Conservation (phyloP, 2,797 vertebrate genomes). For the Phrynocephalus vlangalii region DNA sequence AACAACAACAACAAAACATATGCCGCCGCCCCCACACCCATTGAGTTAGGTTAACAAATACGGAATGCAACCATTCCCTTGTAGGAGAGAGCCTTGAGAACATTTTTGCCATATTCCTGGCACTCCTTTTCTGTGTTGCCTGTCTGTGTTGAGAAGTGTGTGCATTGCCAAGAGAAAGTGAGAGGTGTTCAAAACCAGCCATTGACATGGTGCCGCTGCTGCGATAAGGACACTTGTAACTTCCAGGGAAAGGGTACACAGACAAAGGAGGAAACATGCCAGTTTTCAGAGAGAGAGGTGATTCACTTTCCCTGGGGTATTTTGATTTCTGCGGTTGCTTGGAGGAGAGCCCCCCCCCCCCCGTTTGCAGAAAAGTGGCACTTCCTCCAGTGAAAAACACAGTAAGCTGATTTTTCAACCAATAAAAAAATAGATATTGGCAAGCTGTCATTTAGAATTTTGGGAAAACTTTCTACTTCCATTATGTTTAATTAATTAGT, state of each 20-base stretch:
- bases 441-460: background rate
- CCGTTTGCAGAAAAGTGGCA: background rate
- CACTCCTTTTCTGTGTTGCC: too few species aligned
- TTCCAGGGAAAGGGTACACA: background rate
- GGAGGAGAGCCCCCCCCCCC: background rate
- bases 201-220: too few species aligned
- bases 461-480: background rate
- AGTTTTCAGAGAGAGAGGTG: constrained; percentile 7
- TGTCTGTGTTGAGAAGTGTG: too few species aligned
- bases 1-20: too few species aligned
- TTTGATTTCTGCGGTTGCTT: constrained; percentile 5
- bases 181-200: too few species aligned
- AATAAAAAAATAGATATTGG: background rate
- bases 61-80: too few species aligned
- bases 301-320: background rate
- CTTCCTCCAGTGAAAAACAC: background rate
- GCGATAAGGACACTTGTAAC: too few species aligned
- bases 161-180: too few species aligned
- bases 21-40: too few species aligned
- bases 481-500: constrained; percentile 2
- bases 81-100: too few species aligned
- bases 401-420: background rate
- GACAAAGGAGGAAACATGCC: background rate
- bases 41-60: too few species aligned
- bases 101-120: too few species aligned